Evolutionary conservation across 2,888 invertebrate species (phyloP), one percentile per base, ranked within the genome.

Genomic region (Chorisops tibialis): DNA sequence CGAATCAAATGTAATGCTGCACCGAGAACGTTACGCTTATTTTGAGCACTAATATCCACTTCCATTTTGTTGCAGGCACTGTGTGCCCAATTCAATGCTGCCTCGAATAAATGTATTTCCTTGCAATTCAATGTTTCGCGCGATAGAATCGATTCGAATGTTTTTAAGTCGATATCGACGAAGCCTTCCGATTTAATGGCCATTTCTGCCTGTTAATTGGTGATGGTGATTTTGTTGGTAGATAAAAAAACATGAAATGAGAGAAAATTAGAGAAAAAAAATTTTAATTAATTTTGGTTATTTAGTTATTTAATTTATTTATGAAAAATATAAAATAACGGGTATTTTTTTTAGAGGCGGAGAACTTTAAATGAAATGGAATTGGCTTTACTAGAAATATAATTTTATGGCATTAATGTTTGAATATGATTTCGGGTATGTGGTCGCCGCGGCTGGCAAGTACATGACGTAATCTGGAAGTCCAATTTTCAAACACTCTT

Each of bases 121-220:
- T 93, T 93, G 76, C 94, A 95, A 78, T 96, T 96, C 48, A 97
- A 82, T 2, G 96, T 96, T 80, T 97, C 96, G 68, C 96, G 85
- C 59, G 88, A 88, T 69, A 97, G 82, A 69, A 96, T 93, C 63
- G 92, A 92, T 77, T 93, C 91, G 70, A 96, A 83, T 22, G 96
- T 96, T 69, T 92, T 89, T 71, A 91, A 87, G 79, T 96, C 96
- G 73, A 97, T 95, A 76, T 97, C 96, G 68, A 92, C 89, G 81
- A 97, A 96, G 69, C 96, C 96, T 73, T 96, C 96, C 0, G 96
- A 95, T 69, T 88, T 89, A 70, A 97, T 84, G 62, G 96, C 96
- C 88, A 96, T 93, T 81, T 96, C 95, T 74, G 96, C 96, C 91
- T 77, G 70, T 14, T 39, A 39, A n/a, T 30, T 30, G 1, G 4